These are phyloP conservation scores for Pyralis farinalis DNA, from an alignment of 2,888 invertebrate species.

Conservation along the genomic window DNA sequence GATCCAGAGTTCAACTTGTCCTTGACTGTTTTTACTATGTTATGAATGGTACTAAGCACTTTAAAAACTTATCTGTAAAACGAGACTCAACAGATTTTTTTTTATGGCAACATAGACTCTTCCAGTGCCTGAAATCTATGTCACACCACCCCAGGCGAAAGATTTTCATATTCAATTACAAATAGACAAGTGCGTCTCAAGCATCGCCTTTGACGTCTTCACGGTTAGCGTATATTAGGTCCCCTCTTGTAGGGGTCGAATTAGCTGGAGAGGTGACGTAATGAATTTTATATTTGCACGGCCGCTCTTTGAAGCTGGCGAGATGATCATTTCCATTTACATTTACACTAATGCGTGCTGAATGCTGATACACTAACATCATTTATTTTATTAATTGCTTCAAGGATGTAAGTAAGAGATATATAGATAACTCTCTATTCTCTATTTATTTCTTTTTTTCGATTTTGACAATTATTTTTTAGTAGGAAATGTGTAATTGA, in stretches of 20 bases:
- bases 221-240: constrained; percentile 67
- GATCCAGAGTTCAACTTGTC: no score
- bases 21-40: no score
- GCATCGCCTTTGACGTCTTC: constrained; percentile 69
- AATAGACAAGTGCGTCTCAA: constrained; percentile 77
- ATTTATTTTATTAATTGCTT: no score
- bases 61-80: no score
- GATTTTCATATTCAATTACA: constrained; percentile 80
- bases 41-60: no score
- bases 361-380: constrained; percentile 1
- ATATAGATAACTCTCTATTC: no score
- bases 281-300: constrained; percentile 53
- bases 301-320: constrained; percentile 15
- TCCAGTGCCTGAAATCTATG: not conserved
- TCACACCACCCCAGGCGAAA: constrained; percentile 50
- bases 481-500: no score
- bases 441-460: no score
- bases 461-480: no score
- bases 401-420: no score
- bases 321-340: constrained; percentile 16
- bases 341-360: constrained; percentile 10
- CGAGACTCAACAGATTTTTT: no score
- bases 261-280: constrained; percentile 52
- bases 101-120: not conserved
- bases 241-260: constrained; percentile 48